Conservation (phyloP, 2,797 vertebrate species). For the Melanitta fusca region DNA sequence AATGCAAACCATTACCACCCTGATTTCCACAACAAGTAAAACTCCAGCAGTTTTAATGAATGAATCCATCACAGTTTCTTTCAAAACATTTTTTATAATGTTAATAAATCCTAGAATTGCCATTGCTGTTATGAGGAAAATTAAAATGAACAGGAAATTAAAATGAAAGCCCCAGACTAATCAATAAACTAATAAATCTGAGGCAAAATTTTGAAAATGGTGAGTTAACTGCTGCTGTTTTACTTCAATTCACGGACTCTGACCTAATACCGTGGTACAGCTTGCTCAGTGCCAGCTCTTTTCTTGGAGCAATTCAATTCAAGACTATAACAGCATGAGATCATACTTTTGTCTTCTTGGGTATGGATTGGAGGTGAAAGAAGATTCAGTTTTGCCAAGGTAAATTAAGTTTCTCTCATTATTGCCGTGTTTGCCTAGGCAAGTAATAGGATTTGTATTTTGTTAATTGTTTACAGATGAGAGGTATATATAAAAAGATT, state of each 20-base stretch:
- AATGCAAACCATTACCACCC: background rate
- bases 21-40: background rate
- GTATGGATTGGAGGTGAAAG: background rate
- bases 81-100: background rate
- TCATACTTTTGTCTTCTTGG: background rate
- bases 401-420: background rate
- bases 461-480: background rate
- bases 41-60: background rate
- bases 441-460: background rate
- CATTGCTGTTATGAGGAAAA: background rate
- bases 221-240: background rate
- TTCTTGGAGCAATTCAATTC: background rate
- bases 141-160: background rate
- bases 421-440: background rate
- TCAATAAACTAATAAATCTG: background rate
- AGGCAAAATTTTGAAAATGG: background rate
- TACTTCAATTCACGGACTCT: background rate
- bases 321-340: background rate
- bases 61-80: background rate
- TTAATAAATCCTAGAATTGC: background rate
- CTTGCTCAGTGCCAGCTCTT: background rate
- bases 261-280: background rate
- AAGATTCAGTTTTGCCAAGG: background rate
- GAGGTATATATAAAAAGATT: background rate
- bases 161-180: background rate